Conservation (phyloP, 2,113 vertebrate species). For the Beaufortia kweichowensis region DNA sequence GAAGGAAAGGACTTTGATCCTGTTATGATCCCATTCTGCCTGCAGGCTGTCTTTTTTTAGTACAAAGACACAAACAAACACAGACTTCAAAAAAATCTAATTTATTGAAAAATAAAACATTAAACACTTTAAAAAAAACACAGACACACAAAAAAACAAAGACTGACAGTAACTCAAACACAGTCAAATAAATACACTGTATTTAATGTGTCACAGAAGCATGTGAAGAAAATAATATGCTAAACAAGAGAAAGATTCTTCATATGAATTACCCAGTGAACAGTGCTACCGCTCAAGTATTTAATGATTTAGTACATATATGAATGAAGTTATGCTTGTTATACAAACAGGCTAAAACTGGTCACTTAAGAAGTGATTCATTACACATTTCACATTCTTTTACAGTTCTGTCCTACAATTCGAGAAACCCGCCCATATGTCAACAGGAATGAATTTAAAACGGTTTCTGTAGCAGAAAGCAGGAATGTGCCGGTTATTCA, state of each 20-base stretch:
- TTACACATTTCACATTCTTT: neutral
- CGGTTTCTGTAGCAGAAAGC: neutral
- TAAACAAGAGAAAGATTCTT: neutral
- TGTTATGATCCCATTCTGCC: too few species aligned
- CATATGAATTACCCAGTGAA: neutral
- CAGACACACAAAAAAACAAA: neutral
- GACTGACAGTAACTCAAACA: neutral
- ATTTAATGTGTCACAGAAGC: neutral
- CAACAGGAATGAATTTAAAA: neutral
- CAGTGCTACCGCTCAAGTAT: neutral
- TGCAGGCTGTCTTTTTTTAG: too few species aligned
- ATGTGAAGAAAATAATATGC: neutral
- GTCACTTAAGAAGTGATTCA: neutral
- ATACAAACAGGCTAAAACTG: conserved; percentile 10
- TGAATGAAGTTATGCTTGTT: neutral
- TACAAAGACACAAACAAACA: neutral
- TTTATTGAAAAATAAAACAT: conserved; percentile 10
- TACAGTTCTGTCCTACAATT: neutral
- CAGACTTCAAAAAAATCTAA: neutral
- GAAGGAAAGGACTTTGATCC: too few species aligned
- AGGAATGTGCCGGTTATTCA: neutral
- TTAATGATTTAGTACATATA: neutral
- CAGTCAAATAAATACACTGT: neutral
- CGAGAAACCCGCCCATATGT: neutral
- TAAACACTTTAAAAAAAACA: neutral